A percentile compares a stretch with the other conserved stretches of the same genome.
These are phyloP conservation scores for Heliconius cydno DNA, from an alignment of 2,888 invertebrate species.

Conservation along the genomic window DNA sequence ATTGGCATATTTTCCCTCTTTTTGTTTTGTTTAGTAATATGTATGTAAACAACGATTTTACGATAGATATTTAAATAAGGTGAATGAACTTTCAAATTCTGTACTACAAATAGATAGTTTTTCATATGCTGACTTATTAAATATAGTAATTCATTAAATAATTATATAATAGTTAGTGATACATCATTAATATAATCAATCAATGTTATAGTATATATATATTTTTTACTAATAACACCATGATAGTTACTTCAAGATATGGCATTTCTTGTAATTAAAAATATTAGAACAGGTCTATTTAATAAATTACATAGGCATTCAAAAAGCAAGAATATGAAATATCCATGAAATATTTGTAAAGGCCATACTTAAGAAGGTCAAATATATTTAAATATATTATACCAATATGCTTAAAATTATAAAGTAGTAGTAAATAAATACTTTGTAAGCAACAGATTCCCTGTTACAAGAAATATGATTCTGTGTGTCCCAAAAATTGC, in stretches of 20 bases:
- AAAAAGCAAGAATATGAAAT: background rate
- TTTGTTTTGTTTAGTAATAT: conserved; percentile 2
- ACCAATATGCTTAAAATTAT: background rate
- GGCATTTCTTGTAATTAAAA: background rate
- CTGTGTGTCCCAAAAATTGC: no score
- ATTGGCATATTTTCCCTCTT: background rate
- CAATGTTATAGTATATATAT: background rate
- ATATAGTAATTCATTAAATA: background rate
- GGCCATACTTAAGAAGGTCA: background rate
- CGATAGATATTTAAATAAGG: conserved; percentile 30
- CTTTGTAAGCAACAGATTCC: no score
- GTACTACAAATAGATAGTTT: conserved; percentile 39
- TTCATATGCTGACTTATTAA: conserved; percentile 43
- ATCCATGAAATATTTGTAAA: background rate
- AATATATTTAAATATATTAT: background rate
- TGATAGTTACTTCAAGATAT: background rate
- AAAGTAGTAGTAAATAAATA: no score
- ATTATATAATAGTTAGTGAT: background rate
- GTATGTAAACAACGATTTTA: conserved; percentile 33
- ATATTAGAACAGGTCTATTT: background rate
- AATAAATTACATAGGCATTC: background rate
- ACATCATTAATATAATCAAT: background rate
- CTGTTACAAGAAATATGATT: no score
- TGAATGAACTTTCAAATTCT: conserved; percentile 47
- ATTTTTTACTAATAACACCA: background rate